Percentiles rank a stretch among this genome's conserved stretches.
Evolutionary conservation across 1,140 invertebrate species (phyloP).

Genomic region (Brachionus calyciflorus): DNA sequence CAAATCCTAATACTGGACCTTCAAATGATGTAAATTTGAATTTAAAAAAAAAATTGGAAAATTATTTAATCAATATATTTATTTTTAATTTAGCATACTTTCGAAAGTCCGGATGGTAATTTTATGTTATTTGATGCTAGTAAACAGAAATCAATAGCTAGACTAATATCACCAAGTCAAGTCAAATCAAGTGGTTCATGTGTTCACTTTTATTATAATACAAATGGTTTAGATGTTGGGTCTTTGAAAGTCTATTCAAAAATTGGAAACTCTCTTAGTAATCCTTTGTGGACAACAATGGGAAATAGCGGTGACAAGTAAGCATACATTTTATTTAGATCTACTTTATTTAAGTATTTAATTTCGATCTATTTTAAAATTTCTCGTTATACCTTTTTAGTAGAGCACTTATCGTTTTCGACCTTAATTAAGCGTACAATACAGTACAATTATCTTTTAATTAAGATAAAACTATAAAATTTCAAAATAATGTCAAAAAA

Average conservation of each 20-base stretch:
- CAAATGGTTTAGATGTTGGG: conserved; percentile 18
- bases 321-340: no score
- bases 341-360: conserved; percentile 47
- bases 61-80: no score
- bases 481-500: no score
- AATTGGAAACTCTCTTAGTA: not conserved
- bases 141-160: not conserved
- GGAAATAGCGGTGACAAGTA: conserved; percentile 52
- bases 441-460: no score
- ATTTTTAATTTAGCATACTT: conserved; percentile 15
- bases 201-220: conserved; percentile 39
- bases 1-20: not conserved
- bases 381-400: no score
- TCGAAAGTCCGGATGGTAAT: not conserved
- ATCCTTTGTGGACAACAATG: conserved; percentile 50
- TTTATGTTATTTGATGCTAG: conserved; percentile 36
- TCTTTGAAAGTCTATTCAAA: conserved; percentile 48
- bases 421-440: no score
- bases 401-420: no score
- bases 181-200: conserved; percentile 22
- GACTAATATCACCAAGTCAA: conserved; percentile 30
- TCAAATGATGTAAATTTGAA: not conserved
- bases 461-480: no score
- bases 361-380: not conserved
- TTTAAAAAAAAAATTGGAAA: no score